Conservation (phyloP, 2,113 vertebrate genomes). For the Podocnemis expansa region DNA sequence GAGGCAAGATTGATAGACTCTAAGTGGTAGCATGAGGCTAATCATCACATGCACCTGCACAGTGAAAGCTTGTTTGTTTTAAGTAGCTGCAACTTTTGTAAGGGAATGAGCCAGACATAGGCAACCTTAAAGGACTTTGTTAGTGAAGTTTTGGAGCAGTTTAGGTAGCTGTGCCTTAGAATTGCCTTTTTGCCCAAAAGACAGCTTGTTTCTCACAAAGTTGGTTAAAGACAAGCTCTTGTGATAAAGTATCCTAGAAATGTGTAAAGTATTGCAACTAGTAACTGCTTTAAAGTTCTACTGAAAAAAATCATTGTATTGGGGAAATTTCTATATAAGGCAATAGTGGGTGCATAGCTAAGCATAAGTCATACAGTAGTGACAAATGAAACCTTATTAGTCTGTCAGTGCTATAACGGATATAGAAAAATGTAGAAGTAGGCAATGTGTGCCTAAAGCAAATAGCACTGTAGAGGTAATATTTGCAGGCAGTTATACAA, state of each 20-base stretch:
- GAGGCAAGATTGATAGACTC: not conserved
- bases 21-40: not conserved
- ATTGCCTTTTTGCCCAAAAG: not conserved
- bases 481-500: not conserved
- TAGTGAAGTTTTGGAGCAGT: not conserved
- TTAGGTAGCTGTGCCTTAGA: not conserved
- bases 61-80: not conserved
- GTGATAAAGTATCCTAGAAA: not conserved
- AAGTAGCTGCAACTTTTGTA: too few species aligned
- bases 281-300: not conserved
- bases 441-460: not conserved
- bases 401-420: not conserved
- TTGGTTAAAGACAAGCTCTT: not conserved
- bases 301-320: not conserved
- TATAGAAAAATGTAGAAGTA: not conserved
- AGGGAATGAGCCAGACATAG: not conserved
- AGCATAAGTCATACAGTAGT: too few species aligned
- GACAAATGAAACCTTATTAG: not conserved
- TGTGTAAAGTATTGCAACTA: not conserved
- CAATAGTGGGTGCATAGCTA: not conserved
- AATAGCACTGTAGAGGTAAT: not conserved
- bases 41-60: not conserved
- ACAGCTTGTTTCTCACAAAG: not conserved
- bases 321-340: not conserved
- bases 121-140: not conserved